A percentile compares a stretch with the other conserved stretches of the same genome.
phyloP scores from a whole-genome alignment of 2,797 vertebrate species.

The Sebastes steindachneri region DNA sequence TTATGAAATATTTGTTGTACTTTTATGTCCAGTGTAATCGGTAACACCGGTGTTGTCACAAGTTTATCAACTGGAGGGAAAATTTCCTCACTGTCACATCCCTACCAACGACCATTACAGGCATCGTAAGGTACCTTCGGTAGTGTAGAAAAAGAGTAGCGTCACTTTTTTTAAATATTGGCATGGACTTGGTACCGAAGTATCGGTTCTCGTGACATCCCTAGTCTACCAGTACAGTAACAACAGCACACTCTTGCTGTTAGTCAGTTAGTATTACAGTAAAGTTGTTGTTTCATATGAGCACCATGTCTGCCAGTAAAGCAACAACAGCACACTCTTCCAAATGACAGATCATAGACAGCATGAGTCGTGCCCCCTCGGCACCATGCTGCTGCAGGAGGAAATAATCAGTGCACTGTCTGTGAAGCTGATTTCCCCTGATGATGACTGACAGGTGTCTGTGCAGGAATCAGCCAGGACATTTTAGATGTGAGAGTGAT shows the following conservation, averaged over 20 bases:
- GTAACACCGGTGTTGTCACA: no score
- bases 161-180: no score
- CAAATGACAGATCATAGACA: background rate
- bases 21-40: no score
- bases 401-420: conserved; percentile 4
- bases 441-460: conserved; percentile 61
- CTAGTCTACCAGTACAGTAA: no score
- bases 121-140: no score
- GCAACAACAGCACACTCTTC: background rate
- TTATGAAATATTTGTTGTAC: no score
- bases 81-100: no score
- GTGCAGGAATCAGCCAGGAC: conserved; percentile 55
- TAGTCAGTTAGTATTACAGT: background rate
- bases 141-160: no score
- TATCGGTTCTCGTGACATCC: no score
- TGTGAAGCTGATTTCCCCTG: conserved; percentile 55
- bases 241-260: background rate
- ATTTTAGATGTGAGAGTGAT: conserved; percentile 68
- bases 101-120: no score
- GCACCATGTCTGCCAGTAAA: background rate
- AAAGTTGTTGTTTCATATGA: background rate
- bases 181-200: no score
- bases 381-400: background rate
- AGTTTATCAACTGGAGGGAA: no score
- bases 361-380: background rate